A percentile compares a stretch with the other conserved stretches of the same genome.
Evolutionary conservation across 2,888 invertebrate species (phyloP).

Genomic region (Drosophila basisetae): DNA sequence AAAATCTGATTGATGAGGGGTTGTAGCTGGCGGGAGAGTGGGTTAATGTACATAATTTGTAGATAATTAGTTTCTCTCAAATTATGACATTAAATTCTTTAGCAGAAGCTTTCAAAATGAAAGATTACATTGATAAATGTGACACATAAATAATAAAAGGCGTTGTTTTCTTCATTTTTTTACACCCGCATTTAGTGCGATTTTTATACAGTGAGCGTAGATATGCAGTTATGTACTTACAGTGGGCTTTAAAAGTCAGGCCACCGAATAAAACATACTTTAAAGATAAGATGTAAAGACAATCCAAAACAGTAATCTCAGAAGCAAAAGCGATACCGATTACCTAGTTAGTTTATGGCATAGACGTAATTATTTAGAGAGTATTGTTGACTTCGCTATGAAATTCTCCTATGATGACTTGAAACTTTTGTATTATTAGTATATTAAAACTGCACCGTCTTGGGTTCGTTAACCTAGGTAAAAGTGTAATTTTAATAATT

Average conservation of each 20-base stretch:
- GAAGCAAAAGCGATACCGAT: constrained; percentile 29
- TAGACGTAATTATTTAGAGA: neutral
- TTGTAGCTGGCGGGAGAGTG: neutral
- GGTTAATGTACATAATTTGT: neutral
- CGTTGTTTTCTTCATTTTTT: neutral
- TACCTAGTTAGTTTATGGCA: neutral
- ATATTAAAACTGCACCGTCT: neutral
- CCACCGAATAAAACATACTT: neutral
- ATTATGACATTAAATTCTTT: constrained; percentile 49
- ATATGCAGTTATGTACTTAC: neutral
- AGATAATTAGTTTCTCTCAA: constrained; percentile 29
- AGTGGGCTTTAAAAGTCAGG: neutral
- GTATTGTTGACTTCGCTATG: neutral
- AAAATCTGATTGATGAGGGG: neutral
- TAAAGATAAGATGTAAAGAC: constrained; percentile 31
- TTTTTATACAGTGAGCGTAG: constrained; percentile 1
- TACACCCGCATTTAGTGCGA: neutral
- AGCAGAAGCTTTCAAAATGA: constrained; percentile 36
- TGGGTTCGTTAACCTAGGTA: constrained; percentile 1
- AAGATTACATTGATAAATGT: constrained; percentile 38
- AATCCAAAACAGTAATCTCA: neutral
- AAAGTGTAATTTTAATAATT: neutral
- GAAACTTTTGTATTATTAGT: too few species aligned
- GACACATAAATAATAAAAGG: constrained; percentile 40
- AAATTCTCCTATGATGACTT: neutral